Evolutionary conservation across 2,888 invertebrate genomes (phyloP), one percentile per base, ranked within the genome.

Genomic region (Cybosia mesomella): DNA sequence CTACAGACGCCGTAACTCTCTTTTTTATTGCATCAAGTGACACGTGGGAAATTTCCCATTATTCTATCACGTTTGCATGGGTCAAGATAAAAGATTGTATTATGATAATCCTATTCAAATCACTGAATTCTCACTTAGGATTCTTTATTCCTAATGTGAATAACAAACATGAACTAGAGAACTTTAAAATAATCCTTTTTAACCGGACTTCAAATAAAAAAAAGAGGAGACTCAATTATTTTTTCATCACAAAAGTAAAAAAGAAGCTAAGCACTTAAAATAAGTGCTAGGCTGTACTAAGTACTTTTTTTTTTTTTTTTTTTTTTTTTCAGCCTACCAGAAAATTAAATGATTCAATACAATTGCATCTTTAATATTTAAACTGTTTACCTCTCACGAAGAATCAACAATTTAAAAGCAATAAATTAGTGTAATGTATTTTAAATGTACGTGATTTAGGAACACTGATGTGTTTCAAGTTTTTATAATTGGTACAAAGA

Each of bases 31-130:
- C 70, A 43, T 55, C 43, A 53, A 75, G 68, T 77, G 73, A 58
- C 77, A 80, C 79, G 80, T 80, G 79, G 73, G 80, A 80, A 80
- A 15, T 64, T 77, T 70, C 70, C 73, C 72, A 76, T 74, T 69
- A 66, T 73, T 67, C 64, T 63, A 70, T 57, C 43, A 63, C 70
- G 75, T 73, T 77, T 75, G 75, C 77, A 10, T 80, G 60, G 28
- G 43, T 57, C 39, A 24, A 68, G 71, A 80, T 73, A 66, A 49
- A 43, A 71, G 71, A 69, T 55, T 65, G 68, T 73, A 66, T 21
- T 59, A 11, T 66, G 36, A 66, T 24, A 39, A 57, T 57, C 18
- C 8, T 13, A 15, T 55, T 55, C 15, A 28, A 55, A 55, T 55
- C 55, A 24, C 15, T 55, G 13, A 15, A 7, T 15, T 24, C 54